A percentile compares a stretch with the other conserved stretches of the same genome.
These are phyloP conservation scores for Drosophila guanche DNA, from an alignment of 1,140 invertebrate genomes.

Conservation along the genomic window DNA sequence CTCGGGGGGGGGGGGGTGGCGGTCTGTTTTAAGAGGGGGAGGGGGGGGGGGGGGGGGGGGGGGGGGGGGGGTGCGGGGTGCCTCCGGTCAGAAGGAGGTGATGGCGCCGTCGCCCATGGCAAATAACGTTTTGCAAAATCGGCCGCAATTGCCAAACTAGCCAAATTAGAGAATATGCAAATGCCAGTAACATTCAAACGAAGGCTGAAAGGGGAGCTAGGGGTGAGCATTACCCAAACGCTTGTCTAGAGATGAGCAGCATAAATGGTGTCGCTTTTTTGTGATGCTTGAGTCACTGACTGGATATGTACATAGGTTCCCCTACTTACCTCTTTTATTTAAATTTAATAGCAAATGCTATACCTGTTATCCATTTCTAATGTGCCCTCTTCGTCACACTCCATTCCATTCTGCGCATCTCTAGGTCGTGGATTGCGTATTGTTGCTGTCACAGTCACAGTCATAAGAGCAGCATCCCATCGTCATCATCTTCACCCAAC, in stretches of 20 bases:
- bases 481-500: constrained; percentile 46
- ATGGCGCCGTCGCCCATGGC: constrained; percentile 27
- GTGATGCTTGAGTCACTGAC: not conserved
- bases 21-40: too few species aligned
- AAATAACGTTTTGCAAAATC: constrained; percentile 81
- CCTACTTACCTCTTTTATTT: not conserved
- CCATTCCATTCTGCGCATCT: constrained; percentile 14
- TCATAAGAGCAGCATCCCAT: constrained; percentile 22
- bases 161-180: constrained; percentile 80
- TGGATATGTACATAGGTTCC: too few species aligned
- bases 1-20: too few species aligned
- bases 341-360: not conserved
- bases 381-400: too few species aligned
- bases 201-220: constrained; percentile 6
- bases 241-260: constrained; percentile 31
- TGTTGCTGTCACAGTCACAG: constrained; percentile 43
- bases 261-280: not conserved
- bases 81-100: constrained; percentile 17
- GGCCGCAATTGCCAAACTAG: constrained; percentile 80
- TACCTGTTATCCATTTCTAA: not conserved
- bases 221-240: not conserved
- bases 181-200: constrained; percentile 71
- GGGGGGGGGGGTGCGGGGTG: too few species aligned
- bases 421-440: constrained; percentile 15
- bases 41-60: too few species aligned